phyloP scores from a whole-genome alignment of 2,797 vertebrate genomes.

The Garrulus glandarius region DNA sequence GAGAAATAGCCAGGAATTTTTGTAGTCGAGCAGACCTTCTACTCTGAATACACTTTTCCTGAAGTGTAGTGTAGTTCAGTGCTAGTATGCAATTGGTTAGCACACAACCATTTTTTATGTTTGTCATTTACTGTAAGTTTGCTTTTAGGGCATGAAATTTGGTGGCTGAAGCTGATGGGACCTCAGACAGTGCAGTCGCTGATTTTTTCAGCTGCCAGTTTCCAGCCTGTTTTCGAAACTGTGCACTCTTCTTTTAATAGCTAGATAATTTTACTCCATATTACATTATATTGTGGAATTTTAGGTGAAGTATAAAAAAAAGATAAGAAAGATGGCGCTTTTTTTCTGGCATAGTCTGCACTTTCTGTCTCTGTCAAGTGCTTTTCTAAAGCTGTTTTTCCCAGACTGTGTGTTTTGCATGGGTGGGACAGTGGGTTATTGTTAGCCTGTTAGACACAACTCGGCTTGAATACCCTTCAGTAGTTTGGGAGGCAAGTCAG shows the following conservation, averaged over 20 bases:
- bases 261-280: not conserved
- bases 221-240: not conserved
- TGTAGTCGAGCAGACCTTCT: not conserved
- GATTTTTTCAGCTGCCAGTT: not conserved
- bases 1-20: not conserved
- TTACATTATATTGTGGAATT: not conserved
- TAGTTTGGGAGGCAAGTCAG: slow-evolving; percentile 92
- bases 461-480: slow-evolving; percentile 90
- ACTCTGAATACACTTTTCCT: not conserved
- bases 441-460: slow-evolving; percentile 81
- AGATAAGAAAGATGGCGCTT: not conserved
- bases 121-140: not conserved
- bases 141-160: not conserved
- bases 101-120: not conserved
- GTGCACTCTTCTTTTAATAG: not conserved
- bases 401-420: slow-evolving; percentile 77
- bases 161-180: not conserved
- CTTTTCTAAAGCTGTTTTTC: slow-evolving; percentile 74
- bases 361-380: slow-evolving; percentile 67
- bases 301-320: not conserved
- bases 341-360: not conserved
- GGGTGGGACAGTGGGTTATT: slow-evolving; percentile 84
- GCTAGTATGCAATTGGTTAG: not conserved
- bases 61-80: not conserved
- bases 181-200: not conserved